phyloP scores from a whole-genome alignment of 2,113 vertebrate genomes.

The Thunnus thynnus region DNA sequence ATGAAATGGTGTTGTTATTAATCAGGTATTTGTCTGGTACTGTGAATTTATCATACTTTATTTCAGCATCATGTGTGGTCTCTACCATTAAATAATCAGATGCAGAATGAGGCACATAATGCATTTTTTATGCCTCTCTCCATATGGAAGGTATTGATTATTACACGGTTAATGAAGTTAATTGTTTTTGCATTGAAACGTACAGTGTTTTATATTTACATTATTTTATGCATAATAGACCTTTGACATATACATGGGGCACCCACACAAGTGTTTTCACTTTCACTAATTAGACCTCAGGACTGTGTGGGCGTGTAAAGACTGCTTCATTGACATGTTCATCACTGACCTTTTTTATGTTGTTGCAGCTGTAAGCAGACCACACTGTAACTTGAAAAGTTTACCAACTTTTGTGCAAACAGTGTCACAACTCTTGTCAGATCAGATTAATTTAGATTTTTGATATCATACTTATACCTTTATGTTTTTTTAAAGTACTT shows the following conservation, averaged over 20 bases:
- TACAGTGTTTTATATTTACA: not conserved
- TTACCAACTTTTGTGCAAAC: not conserved
- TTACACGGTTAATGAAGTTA: too few species aligned
- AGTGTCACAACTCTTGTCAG: not conserved
- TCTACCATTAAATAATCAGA: not conserved
- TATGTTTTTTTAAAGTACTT: not conserved
- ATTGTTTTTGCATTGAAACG: not conserved
- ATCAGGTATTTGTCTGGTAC: too few species aligned
- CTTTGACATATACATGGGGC: not conserved
- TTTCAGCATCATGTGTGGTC: not conserved
- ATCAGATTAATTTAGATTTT: not conserved
- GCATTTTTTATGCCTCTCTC: too few species aligned
- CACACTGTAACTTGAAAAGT: not conserved
- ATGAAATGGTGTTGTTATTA: too few species aligned
- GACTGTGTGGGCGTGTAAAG: not conserved
- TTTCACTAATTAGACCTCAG: constrained; percentile 23
- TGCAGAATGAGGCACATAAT: not conserved
- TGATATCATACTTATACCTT: not conserved
- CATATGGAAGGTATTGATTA: too few species aligned
- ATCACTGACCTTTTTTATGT: not conserved
- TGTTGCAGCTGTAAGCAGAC: not conserved
- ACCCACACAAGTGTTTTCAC: constrained; percentile 27
- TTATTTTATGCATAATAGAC: not conserved
- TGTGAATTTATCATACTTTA: too few species aligned
- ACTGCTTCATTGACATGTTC: not conserved